A percentile compares a stretch with the other conserved stretches of the same genome.
These are phyloP conservation scores for Rosalia funebris DNA, from an alignment of 2,888 invertebrate genomes.

Conservation along the genomic window DNA sequence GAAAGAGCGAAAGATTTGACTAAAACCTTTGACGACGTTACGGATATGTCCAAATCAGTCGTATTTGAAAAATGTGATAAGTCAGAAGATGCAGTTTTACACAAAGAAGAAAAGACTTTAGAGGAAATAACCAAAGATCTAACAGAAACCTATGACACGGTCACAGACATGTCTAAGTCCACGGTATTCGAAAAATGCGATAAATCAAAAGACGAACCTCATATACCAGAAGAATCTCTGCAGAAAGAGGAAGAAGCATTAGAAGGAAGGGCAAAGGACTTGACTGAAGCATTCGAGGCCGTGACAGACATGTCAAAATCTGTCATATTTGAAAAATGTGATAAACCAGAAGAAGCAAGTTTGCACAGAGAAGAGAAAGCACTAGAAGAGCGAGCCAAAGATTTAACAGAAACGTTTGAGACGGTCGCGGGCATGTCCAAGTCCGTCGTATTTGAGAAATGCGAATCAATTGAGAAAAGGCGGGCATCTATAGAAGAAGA, in stretches of 20 bases:
- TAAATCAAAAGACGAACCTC: not conserved
- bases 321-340: constrained; percentile 19
- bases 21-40: not conserved
- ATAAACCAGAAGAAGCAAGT: constrained; percentile 21
- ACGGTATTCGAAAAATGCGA: constrained; percentile 29
- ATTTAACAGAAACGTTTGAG: constrained; percentile 25
- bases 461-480: constrained; percentile 12
- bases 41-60: not conserved
- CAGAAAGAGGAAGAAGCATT: not conserved
- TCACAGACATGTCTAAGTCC: constrained; percentile 20
- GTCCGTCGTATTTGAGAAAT: constrained; percentile 26
- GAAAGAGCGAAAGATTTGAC: not conserved
- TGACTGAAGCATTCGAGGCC: not conserved
- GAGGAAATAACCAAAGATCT: constrained; percentile 6
- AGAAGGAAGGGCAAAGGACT: not conserved
- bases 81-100: constrained; percentile 11
- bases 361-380: constrained; percentile 4
- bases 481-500: not conserved
- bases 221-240: too few species aligned
- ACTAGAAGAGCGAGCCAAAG: constrained; percentile 1
- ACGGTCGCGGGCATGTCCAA: constrained; percentile 18
- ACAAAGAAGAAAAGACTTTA: constrained; percentile 2
- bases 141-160: constrained; percentile 22
- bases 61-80: constrained; percentile 27
- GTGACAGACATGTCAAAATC: not conserved